Conservation (phyloP, 2,888 invertebrate species). For the Myopa testacea region DNA sequence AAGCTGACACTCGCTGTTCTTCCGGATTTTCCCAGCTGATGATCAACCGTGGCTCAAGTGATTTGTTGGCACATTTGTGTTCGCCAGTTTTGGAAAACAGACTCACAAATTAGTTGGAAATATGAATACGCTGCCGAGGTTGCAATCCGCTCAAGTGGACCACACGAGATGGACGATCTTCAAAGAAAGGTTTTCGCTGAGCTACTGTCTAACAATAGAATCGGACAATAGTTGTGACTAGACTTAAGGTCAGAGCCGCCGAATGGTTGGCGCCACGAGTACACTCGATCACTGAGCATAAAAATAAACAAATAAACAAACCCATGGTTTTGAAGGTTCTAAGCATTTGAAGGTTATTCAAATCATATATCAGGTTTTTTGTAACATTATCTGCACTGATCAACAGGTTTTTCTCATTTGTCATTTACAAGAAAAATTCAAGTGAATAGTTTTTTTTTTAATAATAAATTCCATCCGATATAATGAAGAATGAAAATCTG, state of each 20-base stretch:
- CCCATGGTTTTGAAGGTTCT: neutral
- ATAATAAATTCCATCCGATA: too few species aligned
- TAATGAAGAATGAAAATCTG: too few species aligned
- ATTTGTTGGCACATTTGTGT: slow-evolving; percentile 14
- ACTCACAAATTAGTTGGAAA: neutral
- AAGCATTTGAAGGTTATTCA: too few species aligned
- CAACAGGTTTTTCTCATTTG: too few species aligned
- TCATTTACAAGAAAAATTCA: too few species aligned
- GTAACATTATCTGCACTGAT: too few species aligned
- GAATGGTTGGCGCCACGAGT: neutral
- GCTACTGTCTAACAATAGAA: slow-evolving; percentile 1
- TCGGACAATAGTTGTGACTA: neutral
- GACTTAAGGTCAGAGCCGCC: neutral
- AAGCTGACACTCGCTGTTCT: slow-evolving; percentile 9
- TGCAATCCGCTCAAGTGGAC: slow-evolving; percentile 10
- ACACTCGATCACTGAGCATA: neutral
- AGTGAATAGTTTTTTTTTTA: too few species aligned
- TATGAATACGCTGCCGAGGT: neutral
- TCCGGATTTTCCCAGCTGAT: slow-evolving; percentile 23
- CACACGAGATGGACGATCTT: neutral
- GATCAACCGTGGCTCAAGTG: neutral
- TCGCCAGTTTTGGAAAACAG: neutral
- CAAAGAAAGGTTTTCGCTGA: neutral
- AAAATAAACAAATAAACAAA: slow-evolving; percentile 2
- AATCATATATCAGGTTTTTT: too few species aligned